phyloP scores from a whole-genome alignment of 2,797 vertebrate species.

The Peromyscus melanophrys region DNA sequence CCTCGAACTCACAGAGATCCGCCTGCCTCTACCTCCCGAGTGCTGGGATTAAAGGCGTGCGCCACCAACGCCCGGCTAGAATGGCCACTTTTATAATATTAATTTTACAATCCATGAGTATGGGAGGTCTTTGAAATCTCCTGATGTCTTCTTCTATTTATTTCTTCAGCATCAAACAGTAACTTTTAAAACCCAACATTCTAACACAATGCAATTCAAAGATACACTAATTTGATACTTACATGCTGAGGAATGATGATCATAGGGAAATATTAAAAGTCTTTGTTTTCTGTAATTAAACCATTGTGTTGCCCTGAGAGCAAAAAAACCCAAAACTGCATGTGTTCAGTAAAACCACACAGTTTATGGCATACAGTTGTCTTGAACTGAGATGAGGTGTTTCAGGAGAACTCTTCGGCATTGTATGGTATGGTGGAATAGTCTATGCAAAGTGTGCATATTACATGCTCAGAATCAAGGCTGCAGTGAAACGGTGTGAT shows the following conservation, averaged over 20 bases:
- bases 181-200: background rate
- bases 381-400: background rate
- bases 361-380: background rate
- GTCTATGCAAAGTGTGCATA: background rate
- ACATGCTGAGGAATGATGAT: background rate
- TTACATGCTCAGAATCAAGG: background rate
- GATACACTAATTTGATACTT: constrained; percentile 17
- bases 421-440: background rate
- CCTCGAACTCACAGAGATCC: too few relatives aligned
- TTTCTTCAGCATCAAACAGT: background rate
- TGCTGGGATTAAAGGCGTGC: too few relatives aligned
- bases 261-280: background rate
- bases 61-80: too few relatives aligned
- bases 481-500: background rate
- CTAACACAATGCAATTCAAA: background rate
- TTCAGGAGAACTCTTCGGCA: background rate
- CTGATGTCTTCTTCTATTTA: background rate
- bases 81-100: constrained; percentile 10
- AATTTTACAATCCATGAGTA: background rate
- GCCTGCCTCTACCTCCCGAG: too few relatives aligned
- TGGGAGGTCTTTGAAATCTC: background rate
- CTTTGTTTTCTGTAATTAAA: background rate
- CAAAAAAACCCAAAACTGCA: background rate
- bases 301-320: background rate
- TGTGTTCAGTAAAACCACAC: background rate